Base-by-base conservation (phyloP, 2,888 invertebrate species). In the Meghimatium bilineatum region DNA sequence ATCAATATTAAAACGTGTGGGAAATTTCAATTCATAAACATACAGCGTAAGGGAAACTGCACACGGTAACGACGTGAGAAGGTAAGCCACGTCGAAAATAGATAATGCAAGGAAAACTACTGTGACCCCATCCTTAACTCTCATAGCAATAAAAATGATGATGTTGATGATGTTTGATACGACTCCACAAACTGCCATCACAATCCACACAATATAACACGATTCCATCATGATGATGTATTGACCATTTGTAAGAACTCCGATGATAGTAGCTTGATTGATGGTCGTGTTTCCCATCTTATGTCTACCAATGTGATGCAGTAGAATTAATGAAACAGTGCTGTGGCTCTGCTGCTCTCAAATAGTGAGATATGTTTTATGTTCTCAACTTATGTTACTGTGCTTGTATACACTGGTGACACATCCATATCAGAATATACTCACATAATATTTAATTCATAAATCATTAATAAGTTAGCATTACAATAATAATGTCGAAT, bases 121-220 rank as follows among this genome's bases (percentile, higher is more conserved):
- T 1, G 74, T 81, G 10, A 81, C 49, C 14, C 74, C 72, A 29
- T 81, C 81, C 1, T 44, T 29, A 6, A 81, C 66, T 34, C 81
- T 74, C 69, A 80, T 80, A 20, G 17, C 36, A 10, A 66, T 0
- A n/a, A 77, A 77, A 20, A 60, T 44, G 23, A n/a, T 17, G 63
- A 77, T 66, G 36, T 63, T 77, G 0, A 77, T 63, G 12, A 63
- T 8, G 26, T 77, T 77, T 14, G 63, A 36, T 0, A 63, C 14
- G 12, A 66, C 17, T 2, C 77, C 77, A 10, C 38, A 1, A 1
- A 32, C 3, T 10, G 63, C 17, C 44, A 60, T n/a, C 20, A 52
- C 26, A 3, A 44, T 1, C 56, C 75, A 52, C 32, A 56, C n/a
- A 20, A 29, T 17, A n/a, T 5, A 29, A 8, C 8, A 49, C 1